Conservation (phyloP, 2,797 vertebrate species). For the Anguilla obscura region DNA sequence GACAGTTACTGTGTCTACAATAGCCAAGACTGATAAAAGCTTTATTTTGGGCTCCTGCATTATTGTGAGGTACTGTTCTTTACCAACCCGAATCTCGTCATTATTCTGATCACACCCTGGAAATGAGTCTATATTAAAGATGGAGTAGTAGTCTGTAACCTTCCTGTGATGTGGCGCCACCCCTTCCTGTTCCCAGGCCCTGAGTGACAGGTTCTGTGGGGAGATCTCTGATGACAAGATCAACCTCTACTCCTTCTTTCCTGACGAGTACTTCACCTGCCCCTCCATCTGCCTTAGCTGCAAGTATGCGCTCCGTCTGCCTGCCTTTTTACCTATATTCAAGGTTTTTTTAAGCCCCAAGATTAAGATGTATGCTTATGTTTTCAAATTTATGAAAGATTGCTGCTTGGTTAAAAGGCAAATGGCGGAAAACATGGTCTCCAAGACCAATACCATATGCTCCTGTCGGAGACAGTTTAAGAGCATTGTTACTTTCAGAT, state of each 20-base stretch:
- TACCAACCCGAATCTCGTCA: neutral
- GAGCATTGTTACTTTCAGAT: no score
- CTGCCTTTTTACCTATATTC: neutral
- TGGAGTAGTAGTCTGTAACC: neutral
- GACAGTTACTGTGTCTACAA: neutral
- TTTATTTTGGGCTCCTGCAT: neutral
- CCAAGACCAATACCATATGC: no score
- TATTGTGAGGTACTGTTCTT: neutral
- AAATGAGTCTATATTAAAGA: neutral
- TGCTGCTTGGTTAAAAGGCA: neutral
- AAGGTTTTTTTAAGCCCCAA: neutral
- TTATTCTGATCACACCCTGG: neutral
- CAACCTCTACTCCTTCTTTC: conserved; percentile 76
- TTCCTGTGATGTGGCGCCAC: neutral
- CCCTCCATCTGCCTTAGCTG: conserved; percentile 80
- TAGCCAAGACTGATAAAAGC: neutral
- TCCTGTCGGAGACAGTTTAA: no score
- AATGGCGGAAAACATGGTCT: neutral
- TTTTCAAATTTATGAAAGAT: no score
- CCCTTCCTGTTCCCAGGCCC: conserved; percentile 58
- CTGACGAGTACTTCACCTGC: conserved; percentile 85
- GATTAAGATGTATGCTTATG: no score
- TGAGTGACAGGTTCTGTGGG: conserved; percentile 78
- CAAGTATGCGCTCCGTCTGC: conserved; percentile 64
- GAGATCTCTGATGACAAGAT: conserved; percentile 76